Evolutionary conservation across 2,888 invertebrate genomes (phyloP), one percentile per base, ranked within the genome.

Genomic region (Gasteruption jaculator): DNA sequence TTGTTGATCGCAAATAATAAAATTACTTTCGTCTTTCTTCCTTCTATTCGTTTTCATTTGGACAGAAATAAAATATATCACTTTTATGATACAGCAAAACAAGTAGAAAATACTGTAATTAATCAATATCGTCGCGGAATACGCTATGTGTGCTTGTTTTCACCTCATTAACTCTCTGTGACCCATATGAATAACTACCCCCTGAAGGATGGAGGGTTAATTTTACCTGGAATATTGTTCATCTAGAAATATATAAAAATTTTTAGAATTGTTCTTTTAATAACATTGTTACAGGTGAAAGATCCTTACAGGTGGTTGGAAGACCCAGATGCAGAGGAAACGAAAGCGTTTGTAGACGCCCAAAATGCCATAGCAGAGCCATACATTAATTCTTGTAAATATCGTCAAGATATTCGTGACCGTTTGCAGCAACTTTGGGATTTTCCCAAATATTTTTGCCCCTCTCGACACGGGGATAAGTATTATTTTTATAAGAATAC

Each of bases 261-360:
- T 10, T 22, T 31, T n/a, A n/a, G n/a, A n/a, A n/a, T n/a, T n/a
- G n/a, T n/a, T 22, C 10, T 40, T 37, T 7, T 40, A 19, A 34
- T 3, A 19, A 22, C 7, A 22, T 12, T 5, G 5, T 12, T 12
- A 6, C 70, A 92, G 91, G 77, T 93, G 38, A 54, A 70, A 37
- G 97, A 99, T 73, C 91, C 91, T 0, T 97, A 96, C 71, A 83
- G 95, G 41, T 97, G 95, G 94, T 72, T 99, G 43, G 97, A 99
- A 71, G 91, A 97, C 73, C 94, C 96, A 1, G 93, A 96, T 71
- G 79, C 89, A 0, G 80, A 84, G 44, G 93, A 96, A 71, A 95
- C 96, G 2, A 85, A 89, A 70, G 77, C 80, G 40, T 99, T 88
- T 74, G 91, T 97, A 15, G 86, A 91, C 41, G 84, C 82, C 19